Evolutionary conservation across 2,113 vertebrate genomes (phyloP).

Genomic region (Vidua chalybeata): DNA sequence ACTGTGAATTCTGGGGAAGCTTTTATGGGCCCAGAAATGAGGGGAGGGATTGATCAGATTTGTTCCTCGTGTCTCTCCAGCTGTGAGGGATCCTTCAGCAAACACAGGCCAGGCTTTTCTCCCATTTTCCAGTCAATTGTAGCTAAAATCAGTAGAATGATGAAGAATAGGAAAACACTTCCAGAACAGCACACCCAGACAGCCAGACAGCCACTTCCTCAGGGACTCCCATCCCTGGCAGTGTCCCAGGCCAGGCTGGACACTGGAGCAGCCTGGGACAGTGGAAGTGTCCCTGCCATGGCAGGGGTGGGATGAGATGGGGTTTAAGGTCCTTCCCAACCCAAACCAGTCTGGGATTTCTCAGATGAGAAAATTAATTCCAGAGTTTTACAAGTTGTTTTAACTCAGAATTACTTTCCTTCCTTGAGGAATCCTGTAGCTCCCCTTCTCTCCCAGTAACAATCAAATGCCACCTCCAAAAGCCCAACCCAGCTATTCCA

Average conservation of each 20-base stretch:
- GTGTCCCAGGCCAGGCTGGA: fast-evolving
- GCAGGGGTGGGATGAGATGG: fast-evolving
- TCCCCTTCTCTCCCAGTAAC: not conserved
- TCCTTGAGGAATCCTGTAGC: not conserved
- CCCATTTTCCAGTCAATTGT: not conserved
- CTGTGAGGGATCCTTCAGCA: not conserved
- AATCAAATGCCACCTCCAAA: not conserved
- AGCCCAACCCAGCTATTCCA: not conserved
- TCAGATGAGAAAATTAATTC: not conserved
- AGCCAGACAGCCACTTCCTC: not conserved
- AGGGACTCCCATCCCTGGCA: not conserved
- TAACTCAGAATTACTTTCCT: not conserved
- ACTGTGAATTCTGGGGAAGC: not conserved
- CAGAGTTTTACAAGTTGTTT: not conserved
- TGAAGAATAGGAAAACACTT: not conserved
- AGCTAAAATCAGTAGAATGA: not conserved
- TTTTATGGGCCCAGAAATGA: not conserved
- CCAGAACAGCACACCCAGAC: not conserved
- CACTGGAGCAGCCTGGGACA: not conserved
- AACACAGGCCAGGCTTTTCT: not conserved
- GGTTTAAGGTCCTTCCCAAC: fast-evolving
- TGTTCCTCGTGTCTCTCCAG: not conserved
- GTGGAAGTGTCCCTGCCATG: not conserved
- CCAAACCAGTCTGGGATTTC: not conserved
- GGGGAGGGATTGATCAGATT: not conserved